phyloP scores from a whole-genome alignment of 2,888 invertebrate species.

The Phaonia tiefii region DNA sequence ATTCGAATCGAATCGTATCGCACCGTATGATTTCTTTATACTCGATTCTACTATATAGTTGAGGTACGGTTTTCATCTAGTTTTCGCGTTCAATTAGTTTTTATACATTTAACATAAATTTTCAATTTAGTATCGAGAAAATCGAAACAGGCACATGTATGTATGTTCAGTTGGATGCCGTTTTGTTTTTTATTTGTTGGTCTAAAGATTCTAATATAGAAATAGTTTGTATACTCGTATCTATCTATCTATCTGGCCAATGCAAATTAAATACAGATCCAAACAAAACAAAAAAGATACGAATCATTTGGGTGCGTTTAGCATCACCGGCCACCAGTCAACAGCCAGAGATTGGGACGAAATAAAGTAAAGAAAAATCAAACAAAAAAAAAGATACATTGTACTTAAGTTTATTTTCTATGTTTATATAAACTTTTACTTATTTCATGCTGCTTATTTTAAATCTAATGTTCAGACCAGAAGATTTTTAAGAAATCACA shows the following conservation, averaged over 20 bases:
- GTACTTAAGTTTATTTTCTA: slow-evolving; percentile 35
- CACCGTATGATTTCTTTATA: not conserved
- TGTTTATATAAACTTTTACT: slow-evolving; percentile 45
- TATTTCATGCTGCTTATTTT: slow-evolving; percentile 26
- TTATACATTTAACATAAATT: slow-evolving; percentile 44
- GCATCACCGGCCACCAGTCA: not conserved
- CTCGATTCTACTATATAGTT: too few relatives aligned
- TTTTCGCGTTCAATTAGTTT: slow-evolving; percentile 48
- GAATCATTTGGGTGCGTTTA: slow-evolving; percentile 9
- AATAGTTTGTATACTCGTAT: slow-evolving; percentile 7
- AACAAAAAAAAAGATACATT: slow-evolving; percentile 9
- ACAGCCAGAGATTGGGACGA: not conserved
- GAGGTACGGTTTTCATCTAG: not conserved
- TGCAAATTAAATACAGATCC: slow-evolving; percentile 52
- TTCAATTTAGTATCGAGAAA: slow-evolving; percentile 15
- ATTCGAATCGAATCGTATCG: slow-evolving; percentile 8
- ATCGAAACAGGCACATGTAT: slow-evolving; percentile 46
- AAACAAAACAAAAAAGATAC: slow-evolving; percentile 20
- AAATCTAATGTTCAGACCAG: slow-evolving; percentile 41
- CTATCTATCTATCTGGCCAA: slow-evolving; percentile 16
- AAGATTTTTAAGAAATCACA: slow-evolving; percentile 7
- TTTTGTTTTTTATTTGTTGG: not conserved
- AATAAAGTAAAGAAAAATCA: not conserved
- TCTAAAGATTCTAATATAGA: too few relatives aligned
- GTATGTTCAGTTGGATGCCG: slow-evolving; percentile 4